Base-by-base conservation (phyloP, 2,888 invertebrate genomes). In the Stenoptilia bipunctidactyla region DNA sequence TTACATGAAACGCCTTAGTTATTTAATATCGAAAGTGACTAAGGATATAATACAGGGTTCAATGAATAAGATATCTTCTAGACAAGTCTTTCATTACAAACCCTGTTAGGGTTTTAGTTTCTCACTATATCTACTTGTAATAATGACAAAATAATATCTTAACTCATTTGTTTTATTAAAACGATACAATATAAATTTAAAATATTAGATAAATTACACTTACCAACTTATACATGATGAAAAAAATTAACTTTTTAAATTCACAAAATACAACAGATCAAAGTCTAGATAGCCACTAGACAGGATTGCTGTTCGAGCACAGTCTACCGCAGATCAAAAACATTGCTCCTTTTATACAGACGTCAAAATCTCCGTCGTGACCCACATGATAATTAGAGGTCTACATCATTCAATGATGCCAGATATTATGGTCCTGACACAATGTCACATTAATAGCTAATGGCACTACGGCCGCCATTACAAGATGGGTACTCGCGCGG, bases 401-500 rank as follows among this genome's bases (percentile, higher is more conserved):
- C 47, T 50, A 47, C 52, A 58, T 49, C 53, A 51, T 52, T 55
- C 62, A 60, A 62, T 63, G 58, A 56, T 62, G 55, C 51, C 61
- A 57, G 61, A 63, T 62, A 52, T 60, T 49, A 61, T 20, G 20
- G 20, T 20, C 4, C 20, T 20, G 20, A 20, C 57, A 82, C 80
- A 79, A 80, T 82, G 74, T 70, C 75, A 51, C 80, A 79, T 80
- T 80, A 80, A 66, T 52, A 54, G 57, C 61, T 71, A 73, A 72
- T 67, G 67, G 66, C 52, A 8, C 4, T 51, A 20, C 3, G 20
- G 8, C 3, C 8, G 20, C 20, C 20, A 20, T 20, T 5, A 20
- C 20, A 20, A 3, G 20, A 8, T 5, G 20, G 3, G 20, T 20
- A 3, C 20, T 3, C 52, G 42, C 37, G 8, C 20, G 20, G 41